Evolutionary conservation across 1,140 invertebrate species (phyloP), one percentile per base, ranked within the genome.

Genomic region (Ceratosolen solmsi): DNA sequence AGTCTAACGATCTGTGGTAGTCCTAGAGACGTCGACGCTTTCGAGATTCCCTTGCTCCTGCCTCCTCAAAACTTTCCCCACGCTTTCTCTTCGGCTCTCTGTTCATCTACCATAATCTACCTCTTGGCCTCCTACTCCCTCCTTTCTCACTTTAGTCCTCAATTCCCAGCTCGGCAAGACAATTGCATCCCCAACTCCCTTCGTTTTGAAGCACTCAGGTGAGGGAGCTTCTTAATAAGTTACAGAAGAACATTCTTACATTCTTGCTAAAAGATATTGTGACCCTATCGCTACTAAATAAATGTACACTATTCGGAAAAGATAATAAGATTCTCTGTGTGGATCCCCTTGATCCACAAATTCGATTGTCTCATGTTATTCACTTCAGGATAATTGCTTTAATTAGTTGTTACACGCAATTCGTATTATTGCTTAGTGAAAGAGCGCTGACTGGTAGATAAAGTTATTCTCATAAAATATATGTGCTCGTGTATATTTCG

Each of bases 1-100:
- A 65, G 71, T 77, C 63, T 83, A 77, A 80, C 72, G 79, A 83
- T 80, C 77, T 80, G 77, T 72, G 63, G 72, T 79, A 75, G 71
- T 70, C 63, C 71, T 51, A 33, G 58, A 54, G 80, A 74, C 41
- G 56, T 60, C 8, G 51, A 25, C 33, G 41, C 46, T 68, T 63
- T 78, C 41, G 17, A 49, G 33, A 33, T 30, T 58, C 73, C 54
- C 74, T 20, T 68, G 7, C 60, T 25, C 25, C 73, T 25, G 27
- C 13, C 79, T 77, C 80, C 65, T 77, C 33, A 56, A 81, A 81
- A 27, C 38, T 70, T 81, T 49, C 68, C n/a, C 20, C 63, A 65
- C 58, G 46, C 72, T 82, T 77, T 82, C 46, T 71, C 80, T 82
- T 82, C 20, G 46, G 49, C 33, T 58, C 65, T 58, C 38, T 20